A percentile compares a stretch with the other conserved stretches of the same genome.
phyloP scores from a whole-genome alignment of 2,113 vertebrate genomes.

The Callithrix jacchus region DNA sequence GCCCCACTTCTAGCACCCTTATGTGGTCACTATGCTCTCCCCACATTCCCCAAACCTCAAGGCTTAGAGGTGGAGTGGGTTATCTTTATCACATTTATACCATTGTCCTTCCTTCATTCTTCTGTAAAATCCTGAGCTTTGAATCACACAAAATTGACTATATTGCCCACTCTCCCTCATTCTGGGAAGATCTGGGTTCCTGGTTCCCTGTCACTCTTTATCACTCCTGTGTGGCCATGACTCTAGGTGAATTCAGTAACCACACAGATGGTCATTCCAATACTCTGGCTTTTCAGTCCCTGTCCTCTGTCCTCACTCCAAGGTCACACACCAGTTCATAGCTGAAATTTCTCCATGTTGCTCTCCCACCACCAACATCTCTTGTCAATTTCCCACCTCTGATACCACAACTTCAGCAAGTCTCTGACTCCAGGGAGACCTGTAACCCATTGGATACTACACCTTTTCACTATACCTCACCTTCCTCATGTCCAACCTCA shows the following conservation, averaged over 20 bases:
- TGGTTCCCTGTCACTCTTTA: background rate
- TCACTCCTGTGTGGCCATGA: background rate
- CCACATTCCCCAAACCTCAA: background rate
- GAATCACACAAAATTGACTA: background rate
- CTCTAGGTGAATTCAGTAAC: background rate
- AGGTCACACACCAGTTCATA: conserved; percentile 13
- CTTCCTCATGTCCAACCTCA: background rate
- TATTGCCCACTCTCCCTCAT: background rate
- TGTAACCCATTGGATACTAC: background rate
- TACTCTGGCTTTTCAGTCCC: background rate
- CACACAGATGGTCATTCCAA: background rate
- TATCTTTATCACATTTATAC: conserved; percentile 6
- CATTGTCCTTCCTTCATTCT: background rate
- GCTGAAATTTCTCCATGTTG: background rate
- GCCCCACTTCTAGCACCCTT: fast-evolving
- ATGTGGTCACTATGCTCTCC: background rate
- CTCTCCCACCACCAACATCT: background rate
- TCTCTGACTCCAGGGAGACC: background rate
- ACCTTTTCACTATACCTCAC: background rate
- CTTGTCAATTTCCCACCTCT: background rate
- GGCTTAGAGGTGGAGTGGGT: background rate
- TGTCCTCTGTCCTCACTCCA: background rate
- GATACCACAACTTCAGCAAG: background rate
- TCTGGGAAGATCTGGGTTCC: background rate
- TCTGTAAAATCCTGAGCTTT: background rate